phyloP scores from a whole-genome alignment of 2,888 invertebrate species.

The Cabera pusaria region DNA sequence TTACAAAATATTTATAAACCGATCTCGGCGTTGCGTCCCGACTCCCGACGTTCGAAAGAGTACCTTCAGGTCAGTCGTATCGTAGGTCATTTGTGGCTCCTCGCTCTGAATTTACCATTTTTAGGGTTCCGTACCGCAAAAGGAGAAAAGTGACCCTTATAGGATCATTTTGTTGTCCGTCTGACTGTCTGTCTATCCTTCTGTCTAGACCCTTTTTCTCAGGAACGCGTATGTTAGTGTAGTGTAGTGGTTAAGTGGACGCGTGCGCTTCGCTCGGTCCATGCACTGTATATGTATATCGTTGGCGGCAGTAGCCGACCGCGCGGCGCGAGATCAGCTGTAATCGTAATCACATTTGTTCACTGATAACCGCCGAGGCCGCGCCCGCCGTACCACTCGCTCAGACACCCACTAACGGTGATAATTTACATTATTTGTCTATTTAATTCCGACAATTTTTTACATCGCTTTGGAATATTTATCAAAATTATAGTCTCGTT shows the following conservation, averaged over 20 bases:
- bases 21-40: conserved; percentile 35
- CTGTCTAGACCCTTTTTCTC: too few species aligned
- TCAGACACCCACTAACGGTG: conserved; percentile 33
- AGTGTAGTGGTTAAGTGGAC: too few species aligned
- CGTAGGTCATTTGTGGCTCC: too few species aligned
- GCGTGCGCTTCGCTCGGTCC: conserved; percentile 55
- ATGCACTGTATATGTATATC: too few species aligned
- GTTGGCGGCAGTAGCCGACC: too few species aligned
- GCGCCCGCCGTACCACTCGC: conserved; percentile 15
- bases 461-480: conserved; percentile 1
- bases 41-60: conserved; percentile 2
- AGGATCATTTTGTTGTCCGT: too few species aligned
- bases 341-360: conserved; percentile 50
- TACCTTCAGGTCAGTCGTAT: too few species aligned
- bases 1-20: conserved; percentile 55
- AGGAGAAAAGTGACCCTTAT: too few species aligned
- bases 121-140: too few species aligned
- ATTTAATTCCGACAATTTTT: conserved; percentile 8
- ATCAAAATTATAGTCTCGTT: conserved; percentile 2
- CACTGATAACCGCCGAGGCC: conserved; percentile 49
- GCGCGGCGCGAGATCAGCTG: conserved; percentile 47
- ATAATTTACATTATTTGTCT: conserved; percentile 25
- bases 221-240: too few species aligned
- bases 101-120: too few species aligned
- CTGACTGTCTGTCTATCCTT: too few species aligned